These are phyloP conservation scores for Corynorhinus townsendii DNA, from an alignment of 2,113 vertebrate species.

Conservation along the genomic window DNA sequence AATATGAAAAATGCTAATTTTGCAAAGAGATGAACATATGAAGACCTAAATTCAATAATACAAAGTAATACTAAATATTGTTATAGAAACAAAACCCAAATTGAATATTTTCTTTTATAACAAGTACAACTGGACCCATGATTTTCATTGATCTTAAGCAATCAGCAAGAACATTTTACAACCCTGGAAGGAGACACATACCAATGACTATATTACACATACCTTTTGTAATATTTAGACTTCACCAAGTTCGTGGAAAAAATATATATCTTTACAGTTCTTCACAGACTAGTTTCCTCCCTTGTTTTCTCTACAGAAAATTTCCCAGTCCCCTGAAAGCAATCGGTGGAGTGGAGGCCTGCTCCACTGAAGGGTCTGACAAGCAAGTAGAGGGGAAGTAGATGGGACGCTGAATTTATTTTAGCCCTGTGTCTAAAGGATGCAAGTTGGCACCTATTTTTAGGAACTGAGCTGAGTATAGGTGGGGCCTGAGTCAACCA, in stretches of 20 bases:
- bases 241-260: constrained; percentile 26
- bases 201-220: background rate
- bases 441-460: constrained; percentile 83
- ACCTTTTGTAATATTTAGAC: constrained; percentile 45
- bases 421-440: constrained; percentile 78
- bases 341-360: constrained; percentile 83
- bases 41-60: background rate
- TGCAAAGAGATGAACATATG: background rate
- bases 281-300: constrained; percentile 71
- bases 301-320: constrained; percentile 68
- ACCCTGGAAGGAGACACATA: background rate
- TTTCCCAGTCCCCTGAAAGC: constrained; percentile 83
- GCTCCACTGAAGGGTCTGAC: constrained; percentile 83
- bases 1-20: constrained; percentile 5
- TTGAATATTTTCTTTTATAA: background rate
- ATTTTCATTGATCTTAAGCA: background rate
- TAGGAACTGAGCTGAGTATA: constrained; percentile 83
- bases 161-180: background rate
- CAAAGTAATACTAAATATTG: background rate
- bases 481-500: constrained; percentile 75
- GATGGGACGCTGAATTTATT: constrained; percentile 88
- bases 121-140: background rate
- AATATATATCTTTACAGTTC: constrained; percentile 65
- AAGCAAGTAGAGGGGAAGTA: constrained; percentile 71
- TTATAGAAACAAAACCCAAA: background rate